Evolutionary conservation across 2,797 vertebrate species (phyloP), one percentile per base, ranked within the genome.

Genomic region (Oryzias sinensis): DNA sequence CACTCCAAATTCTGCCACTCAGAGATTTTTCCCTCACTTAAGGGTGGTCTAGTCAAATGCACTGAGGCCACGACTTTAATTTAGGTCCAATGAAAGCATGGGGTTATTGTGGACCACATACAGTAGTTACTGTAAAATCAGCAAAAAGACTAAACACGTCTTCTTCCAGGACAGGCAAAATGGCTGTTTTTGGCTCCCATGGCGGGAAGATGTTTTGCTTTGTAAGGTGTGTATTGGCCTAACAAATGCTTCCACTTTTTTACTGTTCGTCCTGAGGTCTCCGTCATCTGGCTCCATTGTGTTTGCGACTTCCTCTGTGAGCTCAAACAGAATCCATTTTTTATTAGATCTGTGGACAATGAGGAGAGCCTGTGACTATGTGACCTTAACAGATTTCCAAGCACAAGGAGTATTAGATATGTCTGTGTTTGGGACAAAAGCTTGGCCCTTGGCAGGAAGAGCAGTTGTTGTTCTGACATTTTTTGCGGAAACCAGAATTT

Each of bases 381-480:
- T 79, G 86, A 84, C 85, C 80, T 87, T 77, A 76, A 64, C 20
- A 65, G 59, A 70, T 71, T 62, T 83, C 83, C 76, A 43, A 56
- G 74, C 43, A 25, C 67, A 64, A 47, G 70, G 68, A 69, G 72
- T 67, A 50, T 25, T 37, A 53, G 67, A 52, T 76, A 43, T 56
- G 27, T 53, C 49, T 6, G 9, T 13, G 17, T 47, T 46, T 56
- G 2, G 18, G 60, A 59, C 63, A 64, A 43, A 29, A 56, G 43
- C 65, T 49, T 62, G 70, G 85, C 74, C 82, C 72, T 15, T 18
- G 0, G 22, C 79, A 89, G 87, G 86, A 90, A 87, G 77, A 59
- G 33, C 77, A 76, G 88, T 90, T 91, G 87, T 90, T 87, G 43
- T 70, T 76, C 55, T 90, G 85, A 84, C 88, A 88, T 89, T 91